Evolutionary conservation across 2,797 vertebrate species (phyloP).

Genomic region (Mormyrus proboscirostris): DNA sequence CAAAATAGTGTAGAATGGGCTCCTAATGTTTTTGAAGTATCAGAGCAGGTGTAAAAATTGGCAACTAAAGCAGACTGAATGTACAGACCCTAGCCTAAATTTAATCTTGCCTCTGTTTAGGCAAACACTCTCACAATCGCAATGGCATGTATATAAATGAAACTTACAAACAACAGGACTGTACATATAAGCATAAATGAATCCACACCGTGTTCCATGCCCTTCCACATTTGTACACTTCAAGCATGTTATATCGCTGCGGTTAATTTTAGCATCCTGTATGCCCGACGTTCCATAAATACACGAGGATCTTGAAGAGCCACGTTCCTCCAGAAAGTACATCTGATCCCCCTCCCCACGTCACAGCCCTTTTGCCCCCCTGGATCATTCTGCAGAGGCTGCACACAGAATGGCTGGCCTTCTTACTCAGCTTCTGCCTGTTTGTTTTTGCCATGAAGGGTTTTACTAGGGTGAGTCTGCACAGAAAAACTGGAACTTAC

Average conservation of each 20-base stretch:
- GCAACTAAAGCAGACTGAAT: not conserved
- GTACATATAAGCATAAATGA: not conserved
- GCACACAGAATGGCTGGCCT: too few species aligned
- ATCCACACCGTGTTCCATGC: not conserved
- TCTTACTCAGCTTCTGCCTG: not conserved
- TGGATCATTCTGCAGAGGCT: not conserved
- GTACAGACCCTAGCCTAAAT: not conserved
- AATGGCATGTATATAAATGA: not conserved
- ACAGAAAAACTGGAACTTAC: not conserved
- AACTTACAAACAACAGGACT: not conserved
- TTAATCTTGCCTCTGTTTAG: not conserved
- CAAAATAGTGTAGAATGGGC: not conserved
- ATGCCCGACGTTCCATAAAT: not conserved
- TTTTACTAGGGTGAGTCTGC: not conserved
- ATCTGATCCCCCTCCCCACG: not conserved
- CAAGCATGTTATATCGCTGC: not conserved
- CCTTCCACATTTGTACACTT: not conserved
- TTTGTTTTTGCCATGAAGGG: not conserved
- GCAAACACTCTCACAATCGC: not conserved
- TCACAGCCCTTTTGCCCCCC: not conserved
- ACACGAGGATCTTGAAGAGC: not conserved
- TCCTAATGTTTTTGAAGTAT: not conserved
- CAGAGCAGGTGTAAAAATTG: not conserved
- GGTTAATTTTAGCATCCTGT: not conserved
- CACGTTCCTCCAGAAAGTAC: slow-evolving; percentile 6